Conservation (phyloP, 2,888 invertebrate genomes). For the Drosophila ezoana region DNA sequence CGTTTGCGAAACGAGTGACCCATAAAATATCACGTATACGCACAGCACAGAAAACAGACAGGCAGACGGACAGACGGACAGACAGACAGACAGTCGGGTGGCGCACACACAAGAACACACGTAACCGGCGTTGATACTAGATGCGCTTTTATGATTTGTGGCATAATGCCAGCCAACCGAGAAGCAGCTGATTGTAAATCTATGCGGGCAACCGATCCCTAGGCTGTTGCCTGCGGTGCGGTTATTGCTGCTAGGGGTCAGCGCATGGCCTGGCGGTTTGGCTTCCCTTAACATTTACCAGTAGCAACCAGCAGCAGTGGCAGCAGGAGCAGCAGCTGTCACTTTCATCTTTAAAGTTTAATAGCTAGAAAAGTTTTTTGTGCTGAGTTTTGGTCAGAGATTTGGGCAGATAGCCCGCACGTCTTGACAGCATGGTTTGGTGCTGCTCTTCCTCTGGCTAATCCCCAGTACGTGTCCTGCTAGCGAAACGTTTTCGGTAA, state of each 20-base stretch:
- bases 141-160: slow-evolving; percentile 79
- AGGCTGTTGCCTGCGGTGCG: slow-evolving; percentile 48
- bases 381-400: slow-evolving; percentile 61
- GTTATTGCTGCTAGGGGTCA: slow-evolving; percentile 50
- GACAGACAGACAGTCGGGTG: slow-evolving; percentile 16
- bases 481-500: slow-evolving; percentile 72
- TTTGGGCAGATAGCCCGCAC: slow-evolving; percentile 51
- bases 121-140: slow-evolving; percentile 45
- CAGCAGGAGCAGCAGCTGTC: slow-evolving; percentile 57
- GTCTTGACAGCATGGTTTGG: slow-evolving; percentile 51
- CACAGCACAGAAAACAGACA: slow-evolving; percentile 36
- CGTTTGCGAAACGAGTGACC: slow-evolving; percentile 65
- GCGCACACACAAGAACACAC: slow-evolving; percentile 22
- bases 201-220: slow-evolving; percentile 57
- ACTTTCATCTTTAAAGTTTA: slow-evolving; percentile 77
- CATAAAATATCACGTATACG: slow-evolving; percentile 78
- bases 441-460: slow-evolving; percentile 51
- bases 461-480: slow-evolving; percentile 76
- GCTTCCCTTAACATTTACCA: slow-evolving; percentile 5
- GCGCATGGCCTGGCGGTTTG: slow-evolving; percentile 35
- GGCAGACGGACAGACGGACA: slow-evolving; percentile 8
- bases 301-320: slow-evolving; percentile 5
- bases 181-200: slow-evolving; percentile 72
- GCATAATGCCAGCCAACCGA: slow-evolving; percentile 53
- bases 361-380: slow-evolving; percentile 58